These are phyloP conservation scores for Eulithis testata DNA, from an alignment of 2,888 invertebrate genomes.

Conservation along the genomic window DNA sequence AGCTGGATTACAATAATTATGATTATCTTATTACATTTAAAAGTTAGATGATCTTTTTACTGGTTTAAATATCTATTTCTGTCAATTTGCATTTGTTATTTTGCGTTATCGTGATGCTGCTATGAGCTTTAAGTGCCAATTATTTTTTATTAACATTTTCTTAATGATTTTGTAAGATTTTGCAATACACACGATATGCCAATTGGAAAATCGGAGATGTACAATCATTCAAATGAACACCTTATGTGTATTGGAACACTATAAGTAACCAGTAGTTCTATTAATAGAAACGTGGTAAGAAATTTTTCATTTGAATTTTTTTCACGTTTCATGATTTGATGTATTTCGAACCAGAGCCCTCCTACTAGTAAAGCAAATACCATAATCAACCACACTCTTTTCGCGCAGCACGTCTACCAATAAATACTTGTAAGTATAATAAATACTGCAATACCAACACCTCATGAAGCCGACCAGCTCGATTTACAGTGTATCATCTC, in stretches of 20 bases:
- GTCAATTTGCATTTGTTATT: constrained; percentile 16
- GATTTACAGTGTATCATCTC: constrained; percentile 52
- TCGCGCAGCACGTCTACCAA: constrained; percentile 26
- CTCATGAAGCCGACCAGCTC: constrained; percentile 44
- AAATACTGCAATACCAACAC: constrained; percentile 42
- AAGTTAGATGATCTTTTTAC: constrained; percentile 18
- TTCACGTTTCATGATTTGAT: neutral
- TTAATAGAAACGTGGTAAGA: too few species aligned
- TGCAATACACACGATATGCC: neutral
- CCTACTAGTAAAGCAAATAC: constrained; percentile 31
- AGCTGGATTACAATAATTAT: constrained; percentile 26
- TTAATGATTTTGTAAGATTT: neutral
- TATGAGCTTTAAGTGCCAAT: neutral
- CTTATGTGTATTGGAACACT: too few species aligned
- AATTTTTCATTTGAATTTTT: too few species aligned
- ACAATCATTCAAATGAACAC: too few species aligned
- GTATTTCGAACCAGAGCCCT: constrained; percentile 17
- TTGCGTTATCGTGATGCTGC: constrained; percentile 8
- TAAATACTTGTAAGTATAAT: constrained; percentile 25
- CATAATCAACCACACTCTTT: constrained; percentile 30
- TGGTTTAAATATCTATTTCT: constrained; percentile 16
- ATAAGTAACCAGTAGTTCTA: too few species aligned
- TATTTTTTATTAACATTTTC: neutral
- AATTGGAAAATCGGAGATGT: too few species aligned
- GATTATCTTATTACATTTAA: constrained; percentile 24